These are phyloP conservation scores for Terebella lapidaria DNA, from an alignment of 2,888 invertebrate genomes.

Conservation along the genomic window DNA sequence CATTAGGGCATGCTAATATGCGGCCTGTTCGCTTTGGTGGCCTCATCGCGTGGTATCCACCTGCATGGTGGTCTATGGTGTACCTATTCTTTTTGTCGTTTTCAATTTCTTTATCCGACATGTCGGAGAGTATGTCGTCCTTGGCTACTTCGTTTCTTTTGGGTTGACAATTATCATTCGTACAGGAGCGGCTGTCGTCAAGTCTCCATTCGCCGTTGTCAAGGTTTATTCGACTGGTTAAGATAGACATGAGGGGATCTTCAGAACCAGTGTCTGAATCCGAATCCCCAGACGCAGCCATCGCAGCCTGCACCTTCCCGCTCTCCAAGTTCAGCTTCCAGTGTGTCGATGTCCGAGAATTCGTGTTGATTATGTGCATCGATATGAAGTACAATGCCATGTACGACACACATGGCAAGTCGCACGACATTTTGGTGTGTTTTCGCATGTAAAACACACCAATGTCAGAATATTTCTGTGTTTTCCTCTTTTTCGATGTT, in stretches of 20 bases:
- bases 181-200: constrained; percentile 7
- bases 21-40: too few relatives aligned
- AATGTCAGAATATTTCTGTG: too few relatives aligned
- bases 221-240: constrained; percentile 36
- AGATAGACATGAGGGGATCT: constrained; percentile 31
- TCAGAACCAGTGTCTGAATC: constrained; percentile 24
- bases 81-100: too few relatives aligned
- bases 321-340: constrained; percentile 77
- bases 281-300: constrained; percentile 8
- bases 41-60: too few relatives aligned
- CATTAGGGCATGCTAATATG: too few relatives aligned
- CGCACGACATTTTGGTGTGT: constrained; percentile 1
- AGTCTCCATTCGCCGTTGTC: constrained; percentile 31
- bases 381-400: constrained; percentile 68
- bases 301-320: constrained; percentile 57
- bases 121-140: too few relatives aligned
- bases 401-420: constrained; percentile 54
- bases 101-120: too few relatives aligned
- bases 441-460: too few relatives aligned
- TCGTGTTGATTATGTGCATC: constrained; percentile 68
- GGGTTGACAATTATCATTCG: constrained; percentile 9
- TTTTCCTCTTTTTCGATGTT: too few relatives aligned
- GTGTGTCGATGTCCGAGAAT: constrained; percentile 75
- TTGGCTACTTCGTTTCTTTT: not conserved
- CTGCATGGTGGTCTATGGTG: too few relatives aligned